phyloP scores from a whole-genome alignment of 2,113 vertebrate species.

The Benitochromis conjunctus region DNA sequence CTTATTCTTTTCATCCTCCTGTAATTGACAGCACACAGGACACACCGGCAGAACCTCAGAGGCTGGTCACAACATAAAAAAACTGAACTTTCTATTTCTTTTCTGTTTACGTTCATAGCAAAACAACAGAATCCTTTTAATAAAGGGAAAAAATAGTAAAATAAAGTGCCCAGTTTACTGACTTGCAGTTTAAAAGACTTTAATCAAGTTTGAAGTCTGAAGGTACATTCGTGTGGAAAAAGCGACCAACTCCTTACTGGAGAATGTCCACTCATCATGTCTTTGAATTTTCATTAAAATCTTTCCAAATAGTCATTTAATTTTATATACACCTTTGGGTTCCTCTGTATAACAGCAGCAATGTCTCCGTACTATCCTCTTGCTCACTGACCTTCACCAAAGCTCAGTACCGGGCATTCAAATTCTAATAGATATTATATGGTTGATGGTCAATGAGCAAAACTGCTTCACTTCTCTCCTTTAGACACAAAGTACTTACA shows the following conservation, averaged over 20 bases:
- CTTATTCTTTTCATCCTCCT: conserved; percentile 90
- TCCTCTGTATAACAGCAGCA: not conserved
- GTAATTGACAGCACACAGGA: not conserved
- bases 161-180: not conserved
- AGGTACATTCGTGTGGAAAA: no score
- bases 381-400: not conserved
- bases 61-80: not conserved
- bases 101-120: not conserved
- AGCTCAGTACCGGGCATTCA: not conserved
- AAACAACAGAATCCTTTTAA: not conserved
- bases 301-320: not conserved
- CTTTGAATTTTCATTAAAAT: not conserved
- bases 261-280: not conserved
- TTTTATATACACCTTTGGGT: not conserved
- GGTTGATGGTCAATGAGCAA: not conserved
- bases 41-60: not conserved
- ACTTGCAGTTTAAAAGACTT: not conserved
- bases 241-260: not conserved
- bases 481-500: not conserved
- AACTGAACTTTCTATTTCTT: not conserved
- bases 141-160: not conserved
- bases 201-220: not conserved
- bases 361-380: not conserved
- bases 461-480: not conserved
- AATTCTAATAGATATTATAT: not conserved